These are phyloP conservation scores for Cotesia vestalis DNA, from an alignment of 1,140 invertebrate genomes.

Conservation along the genomic window DNA sequence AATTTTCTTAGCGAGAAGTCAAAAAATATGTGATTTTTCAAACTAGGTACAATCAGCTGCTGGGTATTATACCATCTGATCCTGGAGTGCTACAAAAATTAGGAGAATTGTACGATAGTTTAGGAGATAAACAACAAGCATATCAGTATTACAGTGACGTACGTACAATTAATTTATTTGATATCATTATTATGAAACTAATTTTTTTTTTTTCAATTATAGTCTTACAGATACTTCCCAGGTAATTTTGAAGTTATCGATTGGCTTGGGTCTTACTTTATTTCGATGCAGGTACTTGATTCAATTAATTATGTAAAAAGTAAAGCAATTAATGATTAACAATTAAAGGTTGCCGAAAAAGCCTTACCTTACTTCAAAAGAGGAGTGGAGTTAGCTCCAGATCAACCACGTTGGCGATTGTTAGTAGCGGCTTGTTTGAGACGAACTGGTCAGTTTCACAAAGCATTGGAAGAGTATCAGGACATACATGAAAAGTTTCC, in stretches of 20 bases:
- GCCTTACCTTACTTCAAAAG: conserved; percentile 89
- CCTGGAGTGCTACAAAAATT: conserved; percentile 83
- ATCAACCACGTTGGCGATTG: conserved; percentile 84
- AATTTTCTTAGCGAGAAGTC: too few species aligned
- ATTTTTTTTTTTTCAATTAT: conserved; percentile 41
- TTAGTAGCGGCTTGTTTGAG: conserved; percentile 86
- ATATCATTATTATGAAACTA: conserved; percentile 27
- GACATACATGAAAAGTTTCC: conserved; percentile 82
- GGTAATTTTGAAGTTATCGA: conserved; percentile 89
- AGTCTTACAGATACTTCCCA: conserved; percentile 90
- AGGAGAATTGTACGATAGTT: conserved; percentile 84
- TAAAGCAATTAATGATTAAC: neutral
- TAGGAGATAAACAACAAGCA: conserved; percentile 90
- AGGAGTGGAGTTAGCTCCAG: conserved; percentile 87
- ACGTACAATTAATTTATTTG: conserved; percentile 48
- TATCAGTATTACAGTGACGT: conserved; percentile 93
- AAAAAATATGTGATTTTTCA: conserved; percentile 13
- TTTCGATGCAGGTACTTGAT: conserved; percentile 80
- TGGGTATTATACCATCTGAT: conserved; percentile 86
- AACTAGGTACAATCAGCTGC: conserved; percentile 82
- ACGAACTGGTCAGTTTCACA: conserved; percentile 84
- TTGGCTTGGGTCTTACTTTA: conserved; percentile 91
- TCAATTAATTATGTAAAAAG: neutral
- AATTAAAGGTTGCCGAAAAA: conserved; percentile 77
- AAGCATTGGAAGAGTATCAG: conserved; percentile 83